These are phyloP conservation scores for Galeopterus variegatus DNA, from an alignment of 2,113 vertebrate species.

Conservation along the genomic window DNA sequence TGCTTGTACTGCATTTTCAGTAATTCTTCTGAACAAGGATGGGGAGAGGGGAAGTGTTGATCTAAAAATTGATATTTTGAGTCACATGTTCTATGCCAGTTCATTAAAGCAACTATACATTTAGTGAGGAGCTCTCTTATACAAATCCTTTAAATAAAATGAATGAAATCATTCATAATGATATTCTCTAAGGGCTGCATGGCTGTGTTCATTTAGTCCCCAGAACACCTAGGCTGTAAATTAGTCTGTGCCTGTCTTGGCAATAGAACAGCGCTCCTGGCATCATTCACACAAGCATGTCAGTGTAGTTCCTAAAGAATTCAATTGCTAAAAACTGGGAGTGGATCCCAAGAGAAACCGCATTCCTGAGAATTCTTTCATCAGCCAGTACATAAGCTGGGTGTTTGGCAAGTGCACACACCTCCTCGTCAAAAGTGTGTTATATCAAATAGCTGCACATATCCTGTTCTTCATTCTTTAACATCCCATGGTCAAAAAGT, in stretches of 20 bases:
- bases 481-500: background rate
- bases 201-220: constrained; percentile 25
- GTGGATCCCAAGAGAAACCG: background rate
- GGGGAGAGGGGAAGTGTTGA: rapidly evolving
- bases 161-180: background rate
- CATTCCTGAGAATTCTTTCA: constrained; percentile 52
- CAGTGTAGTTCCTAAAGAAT: constrained; percentile 23
- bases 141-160: constrained; percentile 19
- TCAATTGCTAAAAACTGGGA: background rate
- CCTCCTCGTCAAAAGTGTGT: constrained; percentile 36
- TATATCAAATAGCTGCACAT: constrained; percentile 35
- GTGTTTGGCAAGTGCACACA: constrained; percentile 24
- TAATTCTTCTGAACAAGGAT: background rate
- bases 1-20: background rate
- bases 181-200: background rate
- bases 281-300: constrained; percentile 52
- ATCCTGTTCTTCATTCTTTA: constrained; percentile 27
- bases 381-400: background rate
- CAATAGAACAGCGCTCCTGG: background rate
- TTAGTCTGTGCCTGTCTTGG: constrained; percentile 59
- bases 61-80: constrained; percentile 59
- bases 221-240: constrained; percentile 54
- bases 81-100: background rate
- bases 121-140: background rate
- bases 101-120: constrained; percentile 25